phyloP scores from a whole-genome alignment of 2,888 invertebrate genomes.

The Helleia helle region DNA sequence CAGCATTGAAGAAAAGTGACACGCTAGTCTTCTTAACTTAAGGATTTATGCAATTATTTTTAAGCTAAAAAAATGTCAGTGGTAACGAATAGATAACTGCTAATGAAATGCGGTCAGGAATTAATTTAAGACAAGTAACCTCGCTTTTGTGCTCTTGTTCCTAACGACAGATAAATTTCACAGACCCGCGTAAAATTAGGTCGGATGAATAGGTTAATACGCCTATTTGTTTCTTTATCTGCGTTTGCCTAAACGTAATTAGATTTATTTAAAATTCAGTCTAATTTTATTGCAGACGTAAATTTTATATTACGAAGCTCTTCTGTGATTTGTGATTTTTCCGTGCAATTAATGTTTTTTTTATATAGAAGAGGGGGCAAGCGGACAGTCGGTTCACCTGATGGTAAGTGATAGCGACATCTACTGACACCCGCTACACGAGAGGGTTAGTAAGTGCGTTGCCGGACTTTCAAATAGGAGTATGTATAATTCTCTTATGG shows the following conservation, averaged over 20 bases:
- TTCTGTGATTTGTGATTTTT: not conserved
- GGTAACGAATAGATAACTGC: not conserved
- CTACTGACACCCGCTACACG: too few relatives aligned
- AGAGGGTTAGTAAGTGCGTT: too few relatives aligned
- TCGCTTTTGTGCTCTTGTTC: slow-evolving; percentile 44
- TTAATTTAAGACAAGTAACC: slow-evolving; percentile 39
- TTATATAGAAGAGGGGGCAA: too few relatives aligned
- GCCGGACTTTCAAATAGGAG: too few relatives aligned
- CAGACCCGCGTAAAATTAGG: slow-evolving; percentile 10
- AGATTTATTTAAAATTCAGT: not conserved
- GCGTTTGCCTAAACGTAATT: not conserved
- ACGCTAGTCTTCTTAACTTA: too few relatives aligned
- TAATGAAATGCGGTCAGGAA: slow-evolving; percentile 37
- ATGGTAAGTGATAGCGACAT: too few relatives aligned
- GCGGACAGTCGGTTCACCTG: too few relatives aligned
- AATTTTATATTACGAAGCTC: not conserved
- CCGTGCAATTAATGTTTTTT: too few relatives aligned
- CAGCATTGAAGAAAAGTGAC: too few relatives aligned
- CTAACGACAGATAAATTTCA: slow-evolving; percentile 43
- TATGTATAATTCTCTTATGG: too few relatives aligned
- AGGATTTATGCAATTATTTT: too few relatives aligned
- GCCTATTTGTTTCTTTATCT: slow-evolving; percentile 10
- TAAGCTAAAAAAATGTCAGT: not conserved
- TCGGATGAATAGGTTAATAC: slow-evolving; percentile 10
- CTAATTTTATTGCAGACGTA: not conserved